Evolutionary conservation across 2,113 vertebrate genomes (phyloP), one percentile per base, ranked within the genome.

Genomic region (Cygnus buccinator): DNA sequence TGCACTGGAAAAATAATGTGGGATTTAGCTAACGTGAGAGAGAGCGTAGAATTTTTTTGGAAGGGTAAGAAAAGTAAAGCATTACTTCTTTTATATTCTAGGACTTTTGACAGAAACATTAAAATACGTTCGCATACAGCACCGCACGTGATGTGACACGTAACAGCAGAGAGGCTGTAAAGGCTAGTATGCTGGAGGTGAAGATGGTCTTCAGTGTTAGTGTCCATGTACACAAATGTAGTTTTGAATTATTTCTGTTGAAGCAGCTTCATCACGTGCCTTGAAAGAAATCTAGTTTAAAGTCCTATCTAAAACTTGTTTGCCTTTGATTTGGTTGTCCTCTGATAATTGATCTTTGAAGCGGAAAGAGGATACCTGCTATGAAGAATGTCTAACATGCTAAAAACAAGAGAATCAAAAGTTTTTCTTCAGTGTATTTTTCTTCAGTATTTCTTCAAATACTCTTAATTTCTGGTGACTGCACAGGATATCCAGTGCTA

Each of bases 281-380:
- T 95, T 84, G 63, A 67, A 83, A 41, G 55, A 91, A 95, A 55
- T 62, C 4, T 33, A 29, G 29, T 76, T 82, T 89, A 7, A 76
- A 93, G 16, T 62, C n/a, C 21, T 74, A 19, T 74, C 43, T 77
- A 55, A 94, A 75, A 83, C 37, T 61, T 48, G 13, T 70, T 80
- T 81, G 19, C 41, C 54, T 77, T 91, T 94, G 61, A 29, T 92
- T 97, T 83, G 58, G 29, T 95, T 83, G 41, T 19, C 20, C n/a
- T 88, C 31, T 55, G 59, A 31, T 74, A 74, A 31, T 48, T 65
- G 70, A 26, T 31, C 17, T 79, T 93, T 63, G 62, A 82, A 83
- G 55, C 25, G 79, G 86, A 71, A 66, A 5, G 63, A 88, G 29
- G 35, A 22, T 70, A 48, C 28, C 35, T 79, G 46, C 50, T 72